phyloP scores from a whole-genome alignment of 1,140 invertebrate species.

The Caenorhabditis elegans region DNA sequence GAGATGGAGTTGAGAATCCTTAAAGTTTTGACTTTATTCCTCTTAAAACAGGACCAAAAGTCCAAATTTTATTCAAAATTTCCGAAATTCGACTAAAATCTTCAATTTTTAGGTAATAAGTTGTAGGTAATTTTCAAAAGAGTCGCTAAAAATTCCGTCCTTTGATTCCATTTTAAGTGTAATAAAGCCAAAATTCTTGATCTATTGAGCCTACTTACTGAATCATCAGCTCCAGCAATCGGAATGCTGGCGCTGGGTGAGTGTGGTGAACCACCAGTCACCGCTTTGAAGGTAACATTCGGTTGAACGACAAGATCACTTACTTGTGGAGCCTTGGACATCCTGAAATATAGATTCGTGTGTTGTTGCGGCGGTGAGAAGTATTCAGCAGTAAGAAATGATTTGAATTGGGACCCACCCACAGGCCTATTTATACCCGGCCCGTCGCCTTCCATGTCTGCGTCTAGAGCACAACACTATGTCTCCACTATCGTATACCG shows the following conservation, averaged over 20 bases:
- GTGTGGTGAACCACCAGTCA: constrained; percentile 9
- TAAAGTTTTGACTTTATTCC: no score
- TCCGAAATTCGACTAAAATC: no score
- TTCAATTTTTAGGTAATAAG: no score
- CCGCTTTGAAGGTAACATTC: constrained; percentile 36
- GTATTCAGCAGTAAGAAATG: constrained; percentile 19
- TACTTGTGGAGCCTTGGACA: constrained; percentile 43
- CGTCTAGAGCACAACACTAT: background rate
- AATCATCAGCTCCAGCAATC: background rate
- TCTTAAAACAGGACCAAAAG: no score
- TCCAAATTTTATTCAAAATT: no score
- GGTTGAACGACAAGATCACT: constrained; percentile 36
- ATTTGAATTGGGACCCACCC: constrained; percentile 14
- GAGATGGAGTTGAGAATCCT: background rate
- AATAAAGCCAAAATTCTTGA: no score
- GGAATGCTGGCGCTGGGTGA: constrained; percentile 25
- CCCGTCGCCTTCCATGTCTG: background rate
- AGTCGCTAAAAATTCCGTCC: no score
- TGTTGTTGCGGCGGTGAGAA: no score
- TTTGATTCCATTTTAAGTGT: no score
- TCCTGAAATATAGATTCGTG: constrained; percentile 38
- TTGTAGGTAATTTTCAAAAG: no score
- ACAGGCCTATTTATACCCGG: constrained; percentile 11
- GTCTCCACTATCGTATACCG: constrained; percentile 9
- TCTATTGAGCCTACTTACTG: constrained; percentile 1